These are phyloP conservation scores for Promerops cafer DNA, from an alignment of 2,113 vertebrate species.

Conservation along the genomic window DNA sequence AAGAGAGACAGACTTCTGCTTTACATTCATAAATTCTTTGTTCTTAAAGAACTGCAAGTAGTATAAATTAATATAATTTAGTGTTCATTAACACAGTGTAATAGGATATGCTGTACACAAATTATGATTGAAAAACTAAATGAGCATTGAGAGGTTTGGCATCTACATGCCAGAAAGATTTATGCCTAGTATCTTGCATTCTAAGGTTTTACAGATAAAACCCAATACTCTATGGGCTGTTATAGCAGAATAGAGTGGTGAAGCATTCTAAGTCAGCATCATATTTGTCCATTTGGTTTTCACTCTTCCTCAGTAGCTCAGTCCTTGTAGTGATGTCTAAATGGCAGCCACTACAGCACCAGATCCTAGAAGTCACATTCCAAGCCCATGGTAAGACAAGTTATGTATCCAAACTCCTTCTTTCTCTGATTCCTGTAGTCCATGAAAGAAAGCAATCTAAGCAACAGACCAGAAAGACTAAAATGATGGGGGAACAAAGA, in stretches of 20 bases:
- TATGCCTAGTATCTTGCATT: background rate
- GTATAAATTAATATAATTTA: background rate
- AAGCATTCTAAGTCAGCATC: background rate
- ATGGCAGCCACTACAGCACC: background rate
- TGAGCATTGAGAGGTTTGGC: background rate
- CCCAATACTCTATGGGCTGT: accelerated
- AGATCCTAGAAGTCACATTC: background rate
- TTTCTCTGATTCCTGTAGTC: background rate
- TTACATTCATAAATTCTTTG: background rate
- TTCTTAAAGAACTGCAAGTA: background rate
- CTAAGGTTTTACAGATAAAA: background rate
- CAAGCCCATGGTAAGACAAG: background rate
- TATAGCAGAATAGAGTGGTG: background rate
- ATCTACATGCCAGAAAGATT: background rate
- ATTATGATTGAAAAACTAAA: background rate
- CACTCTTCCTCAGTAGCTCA: background rate
- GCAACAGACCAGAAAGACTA: background rate
- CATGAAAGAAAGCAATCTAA: background rate
- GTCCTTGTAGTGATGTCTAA: background rate
- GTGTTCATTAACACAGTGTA: background rate
- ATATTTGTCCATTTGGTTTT: background rate
- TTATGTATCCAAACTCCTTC: background rate
- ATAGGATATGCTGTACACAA: background rate
- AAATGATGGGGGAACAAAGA: background rate
- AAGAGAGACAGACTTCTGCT: background rate